A percentile compares a stretch with the other conserved stretches of the same genome.
These are phyloP conservation scores for Nymphalis c-album DNA, from an alignment of 2,888 invertebrate genomes.

Conservation along the genomic window DNA sequence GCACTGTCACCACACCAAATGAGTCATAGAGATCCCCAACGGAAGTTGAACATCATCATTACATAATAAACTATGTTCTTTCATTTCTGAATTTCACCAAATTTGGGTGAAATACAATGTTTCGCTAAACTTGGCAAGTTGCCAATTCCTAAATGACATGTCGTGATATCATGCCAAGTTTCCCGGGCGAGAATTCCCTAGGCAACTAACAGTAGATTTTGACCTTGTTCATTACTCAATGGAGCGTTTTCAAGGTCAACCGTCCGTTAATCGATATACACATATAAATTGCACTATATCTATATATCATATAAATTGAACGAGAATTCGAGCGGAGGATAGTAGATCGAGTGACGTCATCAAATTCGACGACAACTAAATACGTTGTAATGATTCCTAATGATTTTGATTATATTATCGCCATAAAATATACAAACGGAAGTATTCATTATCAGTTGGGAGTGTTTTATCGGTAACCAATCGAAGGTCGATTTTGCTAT, in stretches of 20 bases:
- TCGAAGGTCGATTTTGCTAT: background rate
- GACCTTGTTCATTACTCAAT: conserved; percentile 30
- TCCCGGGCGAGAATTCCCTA: conserved; percentile 31
- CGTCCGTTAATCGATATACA: conserved; percentile 1
- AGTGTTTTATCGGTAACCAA: background rate
- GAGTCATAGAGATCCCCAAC: background rate
- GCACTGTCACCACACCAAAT: background rate
- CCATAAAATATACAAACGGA: conserved; percentile 2
- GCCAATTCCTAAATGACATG: conserved; percentile 16
- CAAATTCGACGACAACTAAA: background rate
- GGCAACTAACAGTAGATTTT: conserved; percentile 18
- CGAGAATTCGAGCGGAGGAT: background rate
- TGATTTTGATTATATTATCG: background rate
- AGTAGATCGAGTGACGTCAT: background rate
- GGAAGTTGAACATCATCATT: background rate
- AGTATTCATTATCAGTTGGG: background rate
- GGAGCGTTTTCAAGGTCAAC: conserved; percentile 25
- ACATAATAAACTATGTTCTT: background rate
- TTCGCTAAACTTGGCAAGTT: conserved; percentile 15
- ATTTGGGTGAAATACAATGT: conserved; percentile 21
- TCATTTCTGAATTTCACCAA: conserved; percentile 10
- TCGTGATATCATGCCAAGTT: conserved; percentile 27
- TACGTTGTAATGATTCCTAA: background rate
- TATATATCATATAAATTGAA: background rate
- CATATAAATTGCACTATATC: background rate